Evolutionary conservation across 2,797 vertebrate species (phyloP).

Genomic region (Fundulus diaphanus): DNA sequence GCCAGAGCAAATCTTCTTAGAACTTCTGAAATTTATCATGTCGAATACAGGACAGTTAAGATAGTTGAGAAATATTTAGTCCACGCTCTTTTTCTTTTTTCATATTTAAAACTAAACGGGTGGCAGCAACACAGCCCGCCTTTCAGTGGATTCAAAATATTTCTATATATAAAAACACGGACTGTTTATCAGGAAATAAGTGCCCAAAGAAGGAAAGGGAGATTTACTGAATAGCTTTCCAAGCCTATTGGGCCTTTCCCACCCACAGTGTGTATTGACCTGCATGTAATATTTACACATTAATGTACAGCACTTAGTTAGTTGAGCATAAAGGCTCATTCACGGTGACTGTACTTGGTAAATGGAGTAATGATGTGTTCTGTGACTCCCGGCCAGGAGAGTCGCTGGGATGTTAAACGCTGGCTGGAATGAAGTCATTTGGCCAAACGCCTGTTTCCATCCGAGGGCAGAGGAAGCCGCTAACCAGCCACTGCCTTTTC

Average conservation of each 20-base stretch:
- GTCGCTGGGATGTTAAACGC: constrained; percentile 71
- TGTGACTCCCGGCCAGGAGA: constrained; percentile 64
- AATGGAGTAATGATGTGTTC: constrained; percentile 63
- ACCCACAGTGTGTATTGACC: neutral
- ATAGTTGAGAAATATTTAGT: neutral
- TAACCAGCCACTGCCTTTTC: constrained; percentile 67
- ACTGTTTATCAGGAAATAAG: constrained; percentile 1
- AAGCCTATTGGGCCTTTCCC: neutral
- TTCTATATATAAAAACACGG: neutral
- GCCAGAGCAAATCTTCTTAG: neutral
- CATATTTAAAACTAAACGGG: neutral
- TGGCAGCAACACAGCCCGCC: neutral
- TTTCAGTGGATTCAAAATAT: neutral
- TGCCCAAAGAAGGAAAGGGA: constrained; percentile 3
- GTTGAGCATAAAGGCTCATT: constrained; percentile 28
- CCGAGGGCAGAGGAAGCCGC: constrained; percentile 81
- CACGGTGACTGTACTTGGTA: constrained; percentile 46
- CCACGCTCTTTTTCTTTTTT: neutral
- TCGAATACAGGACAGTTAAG: neutral
- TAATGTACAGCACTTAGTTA: constrained; percentile 11
- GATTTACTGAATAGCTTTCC: neutral
- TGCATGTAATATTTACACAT: neutral
- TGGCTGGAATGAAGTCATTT: constrained; percentile 84
- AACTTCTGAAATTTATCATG: neutral
- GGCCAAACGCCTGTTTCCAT: constrained; percentile 84